These are phyloP conservation scores for Morpho helenor DNA, from an alignment of 2,888 invertebrate genomes.

Conservation along the genomic window DNA sequence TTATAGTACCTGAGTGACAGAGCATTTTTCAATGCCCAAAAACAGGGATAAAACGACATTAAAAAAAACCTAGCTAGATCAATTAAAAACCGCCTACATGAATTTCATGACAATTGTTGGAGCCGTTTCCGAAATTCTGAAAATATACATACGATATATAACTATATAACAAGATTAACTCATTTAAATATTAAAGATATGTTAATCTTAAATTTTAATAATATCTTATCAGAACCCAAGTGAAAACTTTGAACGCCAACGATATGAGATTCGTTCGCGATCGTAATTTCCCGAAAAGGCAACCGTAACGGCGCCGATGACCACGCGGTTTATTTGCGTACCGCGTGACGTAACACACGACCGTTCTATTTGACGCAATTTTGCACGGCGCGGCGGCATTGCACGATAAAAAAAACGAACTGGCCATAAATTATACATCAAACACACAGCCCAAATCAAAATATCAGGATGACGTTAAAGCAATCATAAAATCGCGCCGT, in stretches of 20 bases:
- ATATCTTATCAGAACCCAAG: no score
- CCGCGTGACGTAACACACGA: conserved; percentile 33
- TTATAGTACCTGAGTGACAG: no score
- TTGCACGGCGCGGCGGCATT: conserved; percentile 11
- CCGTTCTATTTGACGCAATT: conserved; percentile 20
- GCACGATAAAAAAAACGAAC: conserved; percentile 16
- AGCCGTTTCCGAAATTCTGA: no score
- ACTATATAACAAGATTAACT: no score
- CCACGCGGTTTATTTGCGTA: conserved; percentile 34
- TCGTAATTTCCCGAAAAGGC: conserved; percentile 28
- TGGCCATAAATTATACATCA: conserved; percentile 26
- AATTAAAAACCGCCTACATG: no score
- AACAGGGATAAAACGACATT: no score
- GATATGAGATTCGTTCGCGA: conserved; percentile 3
- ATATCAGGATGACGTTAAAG: conserved; percentile 12
- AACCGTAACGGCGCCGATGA: conserved; percentile 30
- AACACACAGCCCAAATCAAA: conserved; percentile 21
- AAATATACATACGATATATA: no score
- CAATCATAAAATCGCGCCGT: conserved; percentile 8
- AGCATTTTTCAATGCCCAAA: no score
- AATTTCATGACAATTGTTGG: no score
- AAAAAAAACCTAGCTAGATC: no score
- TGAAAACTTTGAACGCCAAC: background rate
- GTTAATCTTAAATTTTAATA: no score
- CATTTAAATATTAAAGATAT: no score